A percentile compares a stretch with the other conserved stretches of the same genome.
phyloP scores from a whole-genome alignment of 2,797 vertebrate species.

The Chaunax sp. region DNA sequence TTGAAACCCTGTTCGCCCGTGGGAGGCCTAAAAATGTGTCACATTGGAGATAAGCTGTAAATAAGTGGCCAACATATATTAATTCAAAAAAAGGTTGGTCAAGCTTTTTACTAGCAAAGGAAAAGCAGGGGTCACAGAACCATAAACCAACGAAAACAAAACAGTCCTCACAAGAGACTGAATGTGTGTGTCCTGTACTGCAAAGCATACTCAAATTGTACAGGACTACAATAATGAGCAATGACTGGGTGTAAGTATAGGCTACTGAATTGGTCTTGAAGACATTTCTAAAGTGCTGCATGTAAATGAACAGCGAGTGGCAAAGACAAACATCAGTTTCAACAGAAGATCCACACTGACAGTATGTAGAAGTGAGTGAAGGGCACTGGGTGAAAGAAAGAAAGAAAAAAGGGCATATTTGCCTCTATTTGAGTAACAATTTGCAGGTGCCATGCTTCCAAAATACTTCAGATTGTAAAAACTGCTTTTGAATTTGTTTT shows the following conservation, averaged over 20 bases:
- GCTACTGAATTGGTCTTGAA: conserved; percentile 3
- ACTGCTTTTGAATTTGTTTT: not conserved
- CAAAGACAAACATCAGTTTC: not conserved
- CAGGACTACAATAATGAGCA: not conserved
- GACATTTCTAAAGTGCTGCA: conserved; percentile 11
- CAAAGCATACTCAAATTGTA: conserved; percentile 21
- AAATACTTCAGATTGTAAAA: not conserved
- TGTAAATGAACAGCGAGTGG: not conserved
- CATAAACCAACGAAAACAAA: conserved; percentile 13
- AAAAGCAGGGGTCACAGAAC: conserved; percentile 6
- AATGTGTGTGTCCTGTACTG: conserved; percentile 12
- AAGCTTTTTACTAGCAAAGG: conserved; percentile 38
- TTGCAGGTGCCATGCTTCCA: not conserved
- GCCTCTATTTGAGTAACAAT: not conserved
- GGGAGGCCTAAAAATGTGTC: conserved; percentile 68
- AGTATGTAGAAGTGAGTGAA: not conserved
- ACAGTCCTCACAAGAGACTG: not conserved
- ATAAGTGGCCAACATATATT: conserved; percentile 58
- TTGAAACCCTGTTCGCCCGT: conserved; percentile 56
- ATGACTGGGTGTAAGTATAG: not conserved
- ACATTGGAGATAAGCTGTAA: conserved; percentile 63
- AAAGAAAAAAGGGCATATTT: not conserved
- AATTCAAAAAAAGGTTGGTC: conserved; percentile 41
- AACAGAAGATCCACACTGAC: not conserved
- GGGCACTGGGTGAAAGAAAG: not conserved